Evolutionary conservation across 2,888 invertebrate species (phyloP).

Genomic region (Drosophila falleni): DNA sequence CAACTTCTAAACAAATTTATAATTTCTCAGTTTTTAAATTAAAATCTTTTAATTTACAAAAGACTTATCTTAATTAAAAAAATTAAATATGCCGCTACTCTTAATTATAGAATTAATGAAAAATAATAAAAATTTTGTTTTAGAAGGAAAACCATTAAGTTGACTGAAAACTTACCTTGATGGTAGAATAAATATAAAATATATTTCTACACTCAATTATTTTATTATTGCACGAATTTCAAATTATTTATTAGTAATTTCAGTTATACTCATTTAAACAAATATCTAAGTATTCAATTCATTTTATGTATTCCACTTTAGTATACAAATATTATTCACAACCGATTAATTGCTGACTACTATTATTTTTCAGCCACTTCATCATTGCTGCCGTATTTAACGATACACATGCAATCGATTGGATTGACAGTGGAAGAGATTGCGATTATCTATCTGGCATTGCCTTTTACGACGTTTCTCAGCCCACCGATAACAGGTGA

Average conservation of each 20-base stretch:
- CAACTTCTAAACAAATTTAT: no score
- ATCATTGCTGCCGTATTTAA: constrained; percentile 93
- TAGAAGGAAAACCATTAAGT: background rate
- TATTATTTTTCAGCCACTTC: constrained; percentile 89
- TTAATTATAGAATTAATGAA: background rate
- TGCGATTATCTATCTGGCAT: constrained; percentile 93
- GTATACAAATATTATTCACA: background rate
- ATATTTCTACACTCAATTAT: background rate
- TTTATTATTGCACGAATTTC: no score
- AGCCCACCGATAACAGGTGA: constrained; percentile 93
- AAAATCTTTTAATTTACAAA: no score
- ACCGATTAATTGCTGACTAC: background rate
- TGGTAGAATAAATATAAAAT: background rate
- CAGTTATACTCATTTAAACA: background rate
- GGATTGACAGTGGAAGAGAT: constrained; percentile 95
- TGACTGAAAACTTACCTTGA: background rate
- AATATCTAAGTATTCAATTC: background rate
- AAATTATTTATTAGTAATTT: background rate
- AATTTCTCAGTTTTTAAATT: no score
- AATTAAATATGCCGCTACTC: background rate
- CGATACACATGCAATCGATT: constrained; percentile 95
- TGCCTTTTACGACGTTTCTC: constrained; percentile 94
- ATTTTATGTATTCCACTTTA: background rate
- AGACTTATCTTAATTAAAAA: background rate
- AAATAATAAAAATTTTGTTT: no score